Evolutionary conservation across 1,140 invertebrate genomes (phyloP), one percentile per base, ranked within the genome.

Genomic region (Schlechtendalia chinensis): DNA sequence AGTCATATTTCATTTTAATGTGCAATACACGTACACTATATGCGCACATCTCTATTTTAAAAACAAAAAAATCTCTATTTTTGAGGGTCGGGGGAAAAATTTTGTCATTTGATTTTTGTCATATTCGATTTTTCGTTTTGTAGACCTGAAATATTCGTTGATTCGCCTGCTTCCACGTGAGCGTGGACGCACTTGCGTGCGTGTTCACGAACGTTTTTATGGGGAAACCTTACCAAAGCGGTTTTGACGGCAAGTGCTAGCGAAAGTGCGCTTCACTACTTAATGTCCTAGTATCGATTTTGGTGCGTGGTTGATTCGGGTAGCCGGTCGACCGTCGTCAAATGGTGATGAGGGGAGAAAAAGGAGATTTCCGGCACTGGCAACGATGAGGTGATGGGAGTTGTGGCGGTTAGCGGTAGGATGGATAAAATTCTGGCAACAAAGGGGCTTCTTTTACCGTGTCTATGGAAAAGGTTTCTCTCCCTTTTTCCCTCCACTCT

Each of bases 341-440:
- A 39, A 39, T 12, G 47, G 8, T 5, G 14, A 50, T 50, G 47
- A 6, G 14, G 8, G 47, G 11, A 8, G 32, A 39, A 8, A 39
- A 39, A 39, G 8, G 32, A 39, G 47, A 12, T 50, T 50, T 50
- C 10, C 47, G 47, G 11, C 47, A 14, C 47, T 4, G 22, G 50
- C 11, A 63, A 39, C 61, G 80, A 67, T 39, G 63, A 27, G 63
- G 39, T 80, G 65, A 67, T 14, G 45, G 80, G 56, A 6, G 67
- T n/a, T 19, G 0, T 50, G 59, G 22, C 12, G 71, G 80, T 58
- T 29, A 63, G 45, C 19, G 58, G 69, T 32, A 39, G 24, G n/a
- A 50, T 39, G 24, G 53, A 61, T 82, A 83, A 83, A 84, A 83
- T 83, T 84, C 83, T 83, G 81, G 63, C 61, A 80, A 82, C 72